phyloP scores from a whole-genome alignment of 2,113 vertebrate species.

The Callocephalon fimbriatum region DNA sequence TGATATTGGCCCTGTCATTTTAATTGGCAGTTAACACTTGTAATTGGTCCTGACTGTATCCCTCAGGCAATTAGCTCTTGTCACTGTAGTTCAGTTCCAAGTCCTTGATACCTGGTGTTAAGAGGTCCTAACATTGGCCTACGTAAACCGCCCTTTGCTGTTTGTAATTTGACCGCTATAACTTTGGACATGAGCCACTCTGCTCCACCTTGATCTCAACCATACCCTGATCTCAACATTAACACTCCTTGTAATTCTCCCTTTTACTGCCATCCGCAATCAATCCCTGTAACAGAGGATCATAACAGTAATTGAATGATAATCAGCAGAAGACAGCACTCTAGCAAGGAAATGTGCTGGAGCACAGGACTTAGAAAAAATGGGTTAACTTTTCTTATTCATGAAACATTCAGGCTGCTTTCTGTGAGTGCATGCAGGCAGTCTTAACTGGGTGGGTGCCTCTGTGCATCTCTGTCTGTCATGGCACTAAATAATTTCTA shows the following conservation, averaged over 20 bases:
- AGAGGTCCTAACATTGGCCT: conserved; percentile 23
- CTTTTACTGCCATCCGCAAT: conserved; percentile 38
- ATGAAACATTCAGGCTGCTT: background rate
- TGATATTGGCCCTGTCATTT: conserved; percentile 38
- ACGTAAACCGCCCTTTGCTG: background rate
- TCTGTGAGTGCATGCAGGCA: background rate
- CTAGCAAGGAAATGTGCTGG: background rate
- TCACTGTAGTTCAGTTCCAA: conserved; percentile 14
- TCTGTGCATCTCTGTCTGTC: background rate
- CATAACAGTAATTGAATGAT: conserved; percentile 16
- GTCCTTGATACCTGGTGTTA: conserved; percentile 22
- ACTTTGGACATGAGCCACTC: background rate
- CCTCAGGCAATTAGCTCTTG: conserved; percentile 23
- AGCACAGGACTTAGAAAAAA: background rate
- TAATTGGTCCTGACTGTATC: conserved; percentile 46
- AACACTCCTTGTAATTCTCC: background rate
- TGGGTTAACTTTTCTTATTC: background rate
- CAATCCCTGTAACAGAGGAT: background rate
- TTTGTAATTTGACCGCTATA: background rate
- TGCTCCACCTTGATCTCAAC: background rate
- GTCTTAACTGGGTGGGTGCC: background rate
- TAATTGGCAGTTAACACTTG: conserved; percentile 61
- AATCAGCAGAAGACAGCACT: background rate
- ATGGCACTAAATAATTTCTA: background rate
- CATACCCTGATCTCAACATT: background rate